Evolutionary conservation across 2,797 vertebrate genomes (phyloP).

Genomic region (Limnodromus scolopaceus): DNA sequence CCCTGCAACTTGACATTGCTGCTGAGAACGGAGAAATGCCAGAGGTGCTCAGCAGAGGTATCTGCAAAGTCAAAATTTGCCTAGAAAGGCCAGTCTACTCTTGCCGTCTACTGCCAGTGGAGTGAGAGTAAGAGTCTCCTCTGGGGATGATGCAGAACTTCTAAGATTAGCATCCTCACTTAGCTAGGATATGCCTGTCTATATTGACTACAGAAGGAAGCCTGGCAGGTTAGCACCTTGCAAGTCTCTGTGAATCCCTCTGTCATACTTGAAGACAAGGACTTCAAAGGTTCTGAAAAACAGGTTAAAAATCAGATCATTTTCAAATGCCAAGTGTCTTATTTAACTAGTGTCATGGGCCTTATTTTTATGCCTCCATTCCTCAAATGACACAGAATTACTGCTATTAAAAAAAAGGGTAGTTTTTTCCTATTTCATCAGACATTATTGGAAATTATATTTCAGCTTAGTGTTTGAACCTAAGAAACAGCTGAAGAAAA

Average conservation of each 20-base stretch:
- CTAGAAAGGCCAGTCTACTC: neutral
- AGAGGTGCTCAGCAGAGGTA: neutral
- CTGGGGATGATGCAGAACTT: neutral
- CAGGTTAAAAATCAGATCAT: neutral
- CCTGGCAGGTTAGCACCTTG: neutral
- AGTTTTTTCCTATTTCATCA: neutral
- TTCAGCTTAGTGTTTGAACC: neutral
- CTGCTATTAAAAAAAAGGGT: neutral
- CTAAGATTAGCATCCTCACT: neutral
- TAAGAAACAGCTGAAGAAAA: neutral
- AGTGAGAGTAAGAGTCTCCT: neutral
- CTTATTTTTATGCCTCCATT: neutral
- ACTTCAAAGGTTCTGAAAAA: neutral
- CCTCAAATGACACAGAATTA: neutral
- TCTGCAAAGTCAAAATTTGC: neutral
- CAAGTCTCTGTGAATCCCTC: neutral
- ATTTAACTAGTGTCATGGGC: neutral
- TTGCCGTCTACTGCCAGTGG: neutral
- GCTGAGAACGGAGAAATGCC: neutral
- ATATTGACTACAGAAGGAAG: neutral
- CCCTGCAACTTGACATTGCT: neutral
- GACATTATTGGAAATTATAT: neutral
- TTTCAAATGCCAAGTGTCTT: neutral
- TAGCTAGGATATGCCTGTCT: fast-evolving
- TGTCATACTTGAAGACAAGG: neutral